Conservation (phyloP, 2,888 invertebrate genomes). For the Gastrophysa polygoni region DNA sequence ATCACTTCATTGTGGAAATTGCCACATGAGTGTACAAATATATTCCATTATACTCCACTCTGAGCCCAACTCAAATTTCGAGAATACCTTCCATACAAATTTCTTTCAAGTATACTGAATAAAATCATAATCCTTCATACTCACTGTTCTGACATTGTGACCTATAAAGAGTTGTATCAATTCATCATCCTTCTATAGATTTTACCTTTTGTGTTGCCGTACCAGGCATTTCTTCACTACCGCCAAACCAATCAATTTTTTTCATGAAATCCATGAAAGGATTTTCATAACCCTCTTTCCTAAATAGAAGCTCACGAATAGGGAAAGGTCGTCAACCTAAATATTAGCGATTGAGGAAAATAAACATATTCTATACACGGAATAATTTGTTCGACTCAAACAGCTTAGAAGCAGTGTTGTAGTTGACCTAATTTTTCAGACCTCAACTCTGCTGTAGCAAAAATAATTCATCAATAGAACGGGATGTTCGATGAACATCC, state of each 20-base stretch:
- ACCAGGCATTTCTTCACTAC: constrained; percentile 14
- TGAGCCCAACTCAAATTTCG: too few species aligned
- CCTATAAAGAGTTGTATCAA: constrained; percentile 2
- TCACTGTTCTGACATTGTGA: neutral
- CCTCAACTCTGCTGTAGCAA: too few species aligned
- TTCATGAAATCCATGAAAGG: neutral
- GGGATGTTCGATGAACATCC: too few species aligned
- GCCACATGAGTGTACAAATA: too few species aligned
- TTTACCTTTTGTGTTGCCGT: constrained; percentile 19
- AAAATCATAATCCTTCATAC: too few species aligned
- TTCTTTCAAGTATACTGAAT: too few species aligned
- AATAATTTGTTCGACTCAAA: neutral
- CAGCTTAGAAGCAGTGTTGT: too few species aligned
- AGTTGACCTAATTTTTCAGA: neutral
- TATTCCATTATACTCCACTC: too few species aligned
- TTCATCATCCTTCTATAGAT: constrained; percentile 23
- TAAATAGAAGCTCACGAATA: neutral
- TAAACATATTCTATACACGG: neutral
- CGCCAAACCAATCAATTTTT: neutral
- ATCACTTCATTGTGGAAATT: too few species aligned
- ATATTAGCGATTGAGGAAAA: neutral
- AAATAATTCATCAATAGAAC: too few species aligned
- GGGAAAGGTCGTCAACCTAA: neutral
- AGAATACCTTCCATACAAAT: too few species aligned
- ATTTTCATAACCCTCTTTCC: neutral